Evolutionary conservation across 1,140 invertebrate species (phyloP).

Genomic region (Zaprionus capensis): DNA sequence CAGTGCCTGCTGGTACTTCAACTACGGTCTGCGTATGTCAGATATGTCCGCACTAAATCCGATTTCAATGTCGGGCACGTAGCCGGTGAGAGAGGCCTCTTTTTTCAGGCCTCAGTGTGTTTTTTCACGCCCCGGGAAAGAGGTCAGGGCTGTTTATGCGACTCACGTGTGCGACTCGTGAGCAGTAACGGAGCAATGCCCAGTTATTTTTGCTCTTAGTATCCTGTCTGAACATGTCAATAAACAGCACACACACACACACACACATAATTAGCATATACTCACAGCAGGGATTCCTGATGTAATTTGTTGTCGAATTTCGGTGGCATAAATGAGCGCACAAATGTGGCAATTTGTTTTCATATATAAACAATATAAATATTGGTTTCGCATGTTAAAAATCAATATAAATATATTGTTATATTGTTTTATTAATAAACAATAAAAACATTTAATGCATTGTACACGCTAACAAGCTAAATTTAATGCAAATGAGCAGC

Average conservation of each 20-base stretch:
- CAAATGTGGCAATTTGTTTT: too few relatives aligned
- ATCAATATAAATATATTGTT: conserved; percentile 19
- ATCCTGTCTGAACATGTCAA: conserved; percentile 26
- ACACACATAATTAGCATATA: conserved; percentile 32
- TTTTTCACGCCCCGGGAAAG: conserved; percentile 29
- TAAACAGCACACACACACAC: not conserved
- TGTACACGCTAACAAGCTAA: conserved; percentile 14
- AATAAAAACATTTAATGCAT: conserved; percentile 22
- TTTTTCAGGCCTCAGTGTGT: conserved; percentile 2
- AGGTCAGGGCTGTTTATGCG: conserved; percentile 59
- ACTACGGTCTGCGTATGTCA: conserved; percentile 6
- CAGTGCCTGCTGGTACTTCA: too few relatives aligned
- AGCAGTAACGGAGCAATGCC: conserved; percentile 24
- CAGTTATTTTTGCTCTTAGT: not conserved
- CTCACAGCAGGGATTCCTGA: not conserved
- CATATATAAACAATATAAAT: too few relatives aligned
- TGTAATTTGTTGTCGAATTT: conserved; percentile 15
- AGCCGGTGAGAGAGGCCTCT: conserved; percentile 45
- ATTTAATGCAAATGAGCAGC: conserved; percentile 34
- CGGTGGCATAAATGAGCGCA: too few relatives aligned
- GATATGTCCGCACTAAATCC: conserved; percentile 41
- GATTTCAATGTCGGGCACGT: conserved; percentile 75
- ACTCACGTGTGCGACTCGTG: conserved; percentile 11
- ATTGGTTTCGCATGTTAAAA: not conserved
- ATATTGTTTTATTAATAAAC: conserved; percentile 38